phyloP scores from a whole-genome alignment of 2,888 invertebrate genomes.

The Mongoloraphidia duomilia region DNA sequence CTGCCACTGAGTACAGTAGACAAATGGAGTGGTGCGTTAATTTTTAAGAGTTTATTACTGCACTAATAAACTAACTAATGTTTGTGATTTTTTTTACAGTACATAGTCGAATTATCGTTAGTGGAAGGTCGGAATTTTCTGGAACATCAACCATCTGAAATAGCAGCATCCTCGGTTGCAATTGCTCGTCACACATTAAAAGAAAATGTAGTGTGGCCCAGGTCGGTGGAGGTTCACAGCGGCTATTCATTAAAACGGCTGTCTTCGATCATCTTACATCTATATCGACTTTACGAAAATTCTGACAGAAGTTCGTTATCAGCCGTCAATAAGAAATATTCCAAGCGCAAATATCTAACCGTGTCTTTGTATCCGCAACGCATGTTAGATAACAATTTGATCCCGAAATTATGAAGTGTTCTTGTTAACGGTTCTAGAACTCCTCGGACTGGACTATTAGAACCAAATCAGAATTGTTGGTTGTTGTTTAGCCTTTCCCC shows the following conservation, averaged over 20 bases:
- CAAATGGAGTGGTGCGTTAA: no score
- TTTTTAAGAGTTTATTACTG: no score
- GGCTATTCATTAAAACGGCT: slow-evolving; percentile 36
- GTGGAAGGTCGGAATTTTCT: slow-evolving; percentile 25
- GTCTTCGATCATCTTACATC: slow-evolving; percentile 32
- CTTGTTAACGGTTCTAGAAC: no score
- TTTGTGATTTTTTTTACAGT: slow-evolving; percentile 17
- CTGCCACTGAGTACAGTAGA: no score
- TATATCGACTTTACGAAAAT: slow-evolving; percentile 33
- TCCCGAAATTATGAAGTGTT: no score
- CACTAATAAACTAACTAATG: no score
- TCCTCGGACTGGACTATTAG: no score
- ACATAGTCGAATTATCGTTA: slow-evolving; percentile 25
- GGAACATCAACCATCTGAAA: slow-evolving; percentile 24
- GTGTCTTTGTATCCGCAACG: no score
- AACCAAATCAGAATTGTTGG: no score
- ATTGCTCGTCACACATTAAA: slow-evolving; percentile 25
- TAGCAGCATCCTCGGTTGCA: slow-evolving; percentile 25
- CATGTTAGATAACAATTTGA: no score
- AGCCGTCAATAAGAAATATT: slow-evolving; percentile 41
- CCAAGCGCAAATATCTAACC: slow-evolving; percentile 20
- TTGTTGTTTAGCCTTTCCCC: no score
- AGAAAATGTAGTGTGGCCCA: slow-evolving; percentile 27
- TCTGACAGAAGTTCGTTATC: slow-evolving; percentile 32
- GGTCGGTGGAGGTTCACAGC: slow-evolving; percentile 27